A percentile compares a stretch with the other conserved stretches of the same genome.
Conservation (phyloP, 1,140 invertebrate species). For the Oncopodura yosiiana region DNA sequence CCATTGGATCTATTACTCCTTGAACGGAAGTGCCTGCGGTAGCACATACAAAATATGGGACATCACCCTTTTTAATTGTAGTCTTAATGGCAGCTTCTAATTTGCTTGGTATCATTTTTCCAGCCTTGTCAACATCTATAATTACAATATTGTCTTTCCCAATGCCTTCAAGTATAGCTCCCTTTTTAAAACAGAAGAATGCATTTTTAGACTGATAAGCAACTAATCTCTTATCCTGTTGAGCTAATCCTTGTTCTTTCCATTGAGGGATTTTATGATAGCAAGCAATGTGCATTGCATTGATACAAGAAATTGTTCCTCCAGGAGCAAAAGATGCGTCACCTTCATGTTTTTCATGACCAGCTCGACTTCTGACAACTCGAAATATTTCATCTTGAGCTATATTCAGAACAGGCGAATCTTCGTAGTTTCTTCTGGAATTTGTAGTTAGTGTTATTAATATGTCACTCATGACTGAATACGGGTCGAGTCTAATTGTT, state of each 20-base stretch:
- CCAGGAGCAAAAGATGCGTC: constrained; percentile 91
- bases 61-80: constrained; percentile 54
- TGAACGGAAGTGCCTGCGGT: constrained; percentile 56
- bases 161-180: constrained; percentile 59
- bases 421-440: no score
- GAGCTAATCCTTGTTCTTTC: constrained; percentile 47
- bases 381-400: background rate
- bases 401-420: background rate
- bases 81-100: constrained; percentile 57
- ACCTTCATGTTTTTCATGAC: constrained; percentile 46
- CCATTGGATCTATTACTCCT: constrained; percentile 81
- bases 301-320: constrained; percentile 86
- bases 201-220: constrained; percentile 78
- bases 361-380: background rate
- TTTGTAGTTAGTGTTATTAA: background rate
- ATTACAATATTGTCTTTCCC: constrained; percentile 64
- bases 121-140: constrained; percentile 56
- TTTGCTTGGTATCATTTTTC: constrained; percentile 65
- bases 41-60: constrained; percentile 77
- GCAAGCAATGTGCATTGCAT: constrained; percentile 83
- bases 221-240: constrained; percentile 55
- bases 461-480: background rate
- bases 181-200: constrained; percentile 85
- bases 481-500: no score
- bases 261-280: constrained; percentile 61